Evolutionary conservation across 2,797 vertebrate species (phyloP).

Genomic region (Acipenser transmontanus): DNA sequence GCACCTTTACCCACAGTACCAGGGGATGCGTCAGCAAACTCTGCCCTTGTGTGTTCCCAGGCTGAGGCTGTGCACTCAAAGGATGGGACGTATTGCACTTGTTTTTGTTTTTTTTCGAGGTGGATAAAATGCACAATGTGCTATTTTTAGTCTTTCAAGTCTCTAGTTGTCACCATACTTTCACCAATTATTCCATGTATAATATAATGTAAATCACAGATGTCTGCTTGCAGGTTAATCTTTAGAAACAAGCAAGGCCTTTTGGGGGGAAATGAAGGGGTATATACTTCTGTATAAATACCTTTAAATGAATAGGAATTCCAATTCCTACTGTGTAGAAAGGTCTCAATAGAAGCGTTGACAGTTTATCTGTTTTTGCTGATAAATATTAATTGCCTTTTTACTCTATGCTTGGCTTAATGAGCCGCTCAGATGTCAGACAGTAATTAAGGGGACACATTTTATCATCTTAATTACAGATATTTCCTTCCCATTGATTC

Average conservation of each 20-base stretch:
- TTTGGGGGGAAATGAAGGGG: no score
- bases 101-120: no score
- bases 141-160: no score
- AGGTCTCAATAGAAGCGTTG: neutral
- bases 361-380: slow-evolving; percentile 22
- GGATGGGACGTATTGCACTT: no score
- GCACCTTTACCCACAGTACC: slow-evolving; percentile 18
- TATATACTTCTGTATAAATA: neutral
- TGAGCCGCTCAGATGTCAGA: slow-evolving; percentile 42
- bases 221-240: no score
- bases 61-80: no score
- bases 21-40: slow-evolving; percentile 27
- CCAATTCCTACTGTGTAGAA: neutral
- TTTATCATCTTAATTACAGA: slow-evolving; percentile 47
- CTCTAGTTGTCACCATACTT: no score
- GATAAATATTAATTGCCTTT: slow-evolving; percentile 27
- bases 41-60: slow-evolving; percentile 33
- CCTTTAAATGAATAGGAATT: neutral
- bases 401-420: slow-evolving; percentile 34
- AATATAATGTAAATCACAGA: no score
- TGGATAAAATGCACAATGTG: no score
- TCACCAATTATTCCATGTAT: no score
- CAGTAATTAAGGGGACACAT: slow-evolving; percentile 43
- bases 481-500: slow-evolving; percentile 35
- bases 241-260: no score